phyloP scores from a whole-genome alignment of 2,888 invertebrate genomes.

The Plutella xylostella region DNA sequence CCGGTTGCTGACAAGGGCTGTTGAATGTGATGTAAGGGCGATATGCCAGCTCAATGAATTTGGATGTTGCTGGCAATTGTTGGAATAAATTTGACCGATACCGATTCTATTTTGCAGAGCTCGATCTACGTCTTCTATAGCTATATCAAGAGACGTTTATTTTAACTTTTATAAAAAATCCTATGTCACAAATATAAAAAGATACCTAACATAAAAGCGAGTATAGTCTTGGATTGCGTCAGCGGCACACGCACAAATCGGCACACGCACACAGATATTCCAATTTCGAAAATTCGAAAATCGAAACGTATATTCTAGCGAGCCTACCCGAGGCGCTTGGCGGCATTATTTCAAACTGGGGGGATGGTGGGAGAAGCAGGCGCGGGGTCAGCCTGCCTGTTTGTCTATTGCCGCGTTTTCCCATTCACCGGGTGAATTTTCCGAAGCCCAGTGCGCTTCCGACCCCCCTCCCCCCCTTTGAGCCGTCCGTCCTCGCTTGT shows the following conservation, averaged over 20 bases:
- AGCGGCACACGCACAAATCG: neutral
- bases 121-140: too few species aligned
- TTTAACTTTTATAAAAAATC: too few species aligned
- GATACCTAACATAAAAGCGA: too few species aligned
- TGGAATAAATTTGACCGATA: neutral
- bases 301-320: slow-evolving; percentile 31
- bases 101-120: too few species aligned
- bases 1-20: neutral
- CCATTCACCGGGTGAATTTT: slow-evolving; percentile 67
- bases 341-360: slow-evolving; percentile 63
- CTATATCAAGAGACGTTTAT: too few species aligned
- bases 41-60: neutral
- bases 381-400: slow-evolving; percentile 54
- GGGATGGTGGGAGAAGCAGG: slow-evolving; percentile 21
- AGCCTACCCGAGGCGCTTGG: slow-evolving; percentile 33
- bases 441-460: slow-evolving; percentile 62
- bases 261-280: neutral
- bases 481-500: slow-evolving; percentile 23
- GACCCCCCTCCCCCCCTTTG: slow-evolving; percentile 36
- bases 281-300: slow-evolving; percentile 18
- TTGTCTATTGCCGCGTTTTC: slow-evolving; percentile 68
- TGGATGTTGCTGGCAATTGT: neutral
- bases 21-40: slow-evolving; percentile 1
- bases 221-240: neutral
- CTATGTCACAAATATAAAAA: too few species aligned